A percentile compares a stretch with the other conserved stretches of the same genome.
These are phyloP conservation scores for Urosaurus nigricauda DNA, from an alignment of 2,797 vertebrate genomes.

Conservation along the genomic window DNA sequence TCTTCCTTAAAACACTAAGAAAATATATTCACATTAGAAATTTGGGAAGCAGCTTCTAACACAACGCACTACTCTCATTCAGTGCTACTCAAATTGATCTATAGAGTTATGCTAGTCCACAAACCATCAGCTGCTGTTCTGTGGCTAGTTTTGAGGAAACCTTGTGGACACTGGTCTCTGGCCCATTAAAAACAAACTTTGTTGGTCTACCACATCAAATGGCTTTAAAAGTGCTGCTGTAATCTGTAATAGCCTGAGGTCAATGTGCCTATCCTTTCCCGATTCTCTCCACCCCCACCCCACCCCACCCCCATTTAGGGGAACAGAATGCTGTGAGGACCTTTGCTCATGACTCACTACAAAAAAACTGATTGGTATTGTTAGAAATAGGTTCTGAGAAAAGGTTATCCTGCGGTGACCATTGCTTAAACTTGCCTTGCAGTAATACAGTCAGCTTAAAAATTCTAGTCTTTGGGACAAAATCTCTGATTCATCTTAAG, in stretches of 20 bases:
- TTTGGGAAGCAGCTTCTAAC: background rate
- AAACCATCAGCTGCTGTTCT: no score
- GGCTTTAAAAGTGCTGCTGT: no score
- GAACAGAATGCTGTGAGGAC: background rate
- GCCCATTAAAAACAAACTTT: no score
- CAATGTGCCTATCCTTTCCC: background rate
- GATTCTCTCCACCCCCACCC: background rate
- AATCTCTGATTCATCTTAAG: background rate
- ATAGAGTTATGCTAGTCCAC: no score
- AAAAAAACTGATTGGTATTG: background rate
- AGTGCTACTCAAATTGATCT: no score
- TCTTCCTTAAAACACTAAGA: background rate
- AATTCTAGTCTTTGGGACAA: background rate
- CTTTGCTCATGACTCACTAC: background rate
- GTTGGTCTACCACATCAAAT: no score
- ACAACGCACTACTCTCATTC: background rate
- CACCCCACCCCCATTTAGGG: background rate
- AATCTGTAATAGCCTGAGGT: background rate
- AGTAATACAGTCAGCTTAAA: background rate
- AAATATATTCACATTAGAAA: background rate
- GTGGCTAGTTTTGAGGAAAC: no score
- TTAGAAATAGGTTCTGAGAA: background rate
- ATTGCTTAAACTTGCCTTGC: background rate
- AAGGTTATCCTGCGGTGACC: background rate
- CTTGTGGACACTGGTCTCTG: no score